Evolutionary conservation across 2,797 vertebrate species (phyloP), one percentile per base, ranked within the genome.

Genomic region (Acanthopagrus latus): DNA sequence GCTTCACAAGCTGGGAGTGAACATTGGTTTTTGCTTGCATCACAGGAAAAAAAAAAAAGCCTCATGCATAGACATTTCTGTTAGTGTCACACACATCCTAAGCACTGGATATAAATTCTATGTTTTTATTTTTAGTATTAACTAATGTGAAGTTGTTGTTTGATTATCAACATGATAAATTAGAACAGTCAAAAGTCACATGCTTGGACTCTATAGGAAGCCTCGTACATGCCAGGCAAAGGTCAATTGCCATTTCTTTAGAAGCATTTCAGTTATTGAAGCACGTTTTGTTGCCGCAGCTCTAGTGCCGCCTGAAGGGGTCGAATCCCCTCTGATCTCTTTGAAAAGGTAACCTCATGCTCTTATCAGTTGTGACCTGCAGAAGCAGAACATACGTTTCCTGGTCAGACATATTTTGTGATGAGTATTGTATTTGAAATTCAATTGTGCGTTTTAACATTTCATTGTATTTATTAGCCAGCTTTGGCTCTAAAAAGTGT

Each of bases 61-160:
- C 81, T 88, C 73, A 80, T 80, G 70, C 85, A 74, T 74, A 96
- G 94, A 96, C 95, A 93, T 97, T 97, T 95, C 96, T 97, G 95
- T 96, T 82, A 94, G 95, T 97, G 96, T 98, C 96, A 95, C 94
- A 88, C 83, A 85, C 91, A 92, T 88, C 86, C 82, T 88, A 97
- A 97, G 97, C 98, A 99, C 98, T 99, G 97, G 97, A 99, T 97
- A 97, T 96, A 95, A 97, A 97, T 79, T 86, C 79, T 81, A 74
- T 87, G 70, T 90, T 83, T 71, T 96, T 97, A 96, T 96, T 96
- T 97, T 82, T 96, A 96, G 95, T 97, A 96, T 96, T 97, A 96
- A 98, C 96, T 98, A 99, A 99, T 98, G 97, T 99, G 98, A 99
- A 98, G 95, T 96, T 96, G 96, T 97, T 95, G 95, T 97, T 97